Percentiles rank a stretch among this genome's conserved stretches.
Conservation (phyloP, 2,888 invertebrate genomes). For the Drosophila fungiperda region DNA sequence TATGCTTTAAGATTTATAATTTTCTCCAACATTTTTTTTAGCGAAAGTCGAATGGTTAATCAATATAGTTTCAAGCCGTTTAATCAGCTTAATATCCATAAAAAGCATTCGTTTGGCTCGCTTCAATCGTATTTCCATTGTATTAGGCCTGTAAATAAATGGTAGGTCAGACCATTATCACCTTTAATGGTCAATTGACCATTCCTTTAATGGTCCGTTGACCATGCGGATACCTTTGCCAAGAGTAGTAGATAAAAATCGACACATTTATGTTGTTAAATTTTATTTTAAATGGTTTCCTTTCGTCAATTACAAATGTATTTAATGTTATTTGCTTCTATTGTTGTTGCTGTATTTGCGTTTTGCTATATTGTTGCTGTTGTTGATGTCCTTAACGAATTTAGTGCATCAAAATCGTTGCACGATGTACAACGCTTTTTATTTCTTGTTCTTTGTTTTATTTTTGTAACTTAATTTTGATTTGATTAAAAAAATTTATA, state of each 20-base stretch:
- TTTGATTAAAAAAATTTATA: constrained; percentile 51
- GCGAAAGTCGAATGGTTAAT: constrained; percentile 15
- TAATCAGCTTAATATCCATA: constrained; percentile 20
- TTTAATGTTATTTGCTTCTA: constrained; percentile 72
- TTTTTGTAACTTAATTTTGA: constrained; percentile 39
- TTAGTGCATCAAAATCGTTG: constrained; percentile 57
- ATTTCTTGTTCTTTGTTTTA: constrained; percentile 4
- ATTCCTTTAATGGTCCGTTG: constrained; percentile 35
- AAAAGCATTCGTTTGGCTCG: constrained; percentile 29
- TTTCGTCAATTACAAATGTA: constrained; percentile 75
- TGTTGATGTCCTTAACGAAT: constrained; percentile 48
- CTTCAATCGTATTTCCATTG: constrained; percentile 23
- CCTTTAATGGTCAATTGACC: constrained; percentile 49
- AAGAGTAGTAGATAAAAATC: constrained; percentile 26
- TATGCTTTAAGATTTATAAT: background rate
- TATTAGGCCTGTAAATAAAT: constrained; percentile 19
- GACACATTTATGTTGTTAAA: constrained; percentile 67
- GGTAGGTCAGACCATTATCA: constrained; percentile 33
- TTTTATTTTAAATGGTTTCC: constrained; percentile 74
- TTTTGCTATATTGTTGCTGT: constrained; percentile 30
- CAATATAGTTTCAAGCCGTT: constrained; percentile 34
- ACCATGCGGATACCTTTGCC: constrained; percentile 12
- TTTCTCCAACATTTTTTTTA: background rate
- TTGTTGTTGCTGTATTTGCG: constrained; percentile 36
- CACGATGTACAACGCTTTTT: constrained; percentile 44